Evolutionary conservation across 2,113 vertebrate genomes (phyloP).

Genomic region (Corydoras maculifer): DNA sequence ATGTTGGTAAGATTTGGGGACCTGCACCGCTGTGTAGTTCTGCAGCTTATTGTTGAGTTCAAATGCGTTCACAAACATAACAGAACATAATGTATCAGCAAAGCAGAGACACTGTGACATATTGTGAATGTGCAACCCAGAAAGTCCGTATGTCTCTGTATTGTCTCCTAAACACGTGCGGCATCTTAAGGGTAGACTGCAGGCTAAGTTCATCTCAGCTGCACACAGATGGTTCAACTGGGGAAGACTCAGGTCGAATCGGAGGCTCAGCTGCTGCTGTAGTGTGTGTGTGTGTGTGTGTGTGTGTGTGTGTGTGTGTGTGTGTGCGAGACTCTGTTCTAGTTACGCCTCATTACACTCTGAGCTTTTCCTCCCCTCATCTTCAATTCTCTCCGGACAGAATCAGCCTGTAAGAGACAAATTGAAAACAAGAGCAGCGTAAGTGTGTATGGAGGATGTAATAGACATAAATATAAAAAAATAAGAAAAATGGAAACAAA

Average conservation of each 20-base stretch:
- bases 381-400: conserved; percentile 55
- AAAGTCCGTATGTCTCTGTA: too few species aligned
- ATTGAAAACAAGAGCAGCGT: conserved; percentile 48
- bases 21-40: too few species aligned
- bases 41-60: too few species aligned
- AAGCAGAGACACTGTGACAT: too few species aligned
- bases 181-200: background rate
- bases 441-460: background rate
- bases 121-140: too few species aligned
- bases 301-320: conserved; percentile 19
- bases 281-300: conserved; percentile 23
- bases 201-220: conserved; percentile 40
- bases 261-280: conserved; percentile 28
- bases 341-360: conserved; percentile 61
- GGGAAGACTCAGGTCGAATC: conserved; percentile 60
- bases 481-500: background rate
- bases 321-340: conserved; percentile 15
- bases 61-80: too few species aligned
- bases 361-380: conserved; percentile 53
- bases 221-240: conserved; percentile 56
- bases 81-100: too few species aligned
- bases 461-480: background rate
- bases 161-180: conserved; percentile 3
- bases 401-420: conserved; percentile 54
- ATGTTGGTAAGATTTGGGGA: too few species aligned